Evolutionary conservation across 2,113 vertebrate genomes (phyloP), one percentile per base, ranked within the genome.

Genomic region (Macheiramphus alcinus): DNA sequence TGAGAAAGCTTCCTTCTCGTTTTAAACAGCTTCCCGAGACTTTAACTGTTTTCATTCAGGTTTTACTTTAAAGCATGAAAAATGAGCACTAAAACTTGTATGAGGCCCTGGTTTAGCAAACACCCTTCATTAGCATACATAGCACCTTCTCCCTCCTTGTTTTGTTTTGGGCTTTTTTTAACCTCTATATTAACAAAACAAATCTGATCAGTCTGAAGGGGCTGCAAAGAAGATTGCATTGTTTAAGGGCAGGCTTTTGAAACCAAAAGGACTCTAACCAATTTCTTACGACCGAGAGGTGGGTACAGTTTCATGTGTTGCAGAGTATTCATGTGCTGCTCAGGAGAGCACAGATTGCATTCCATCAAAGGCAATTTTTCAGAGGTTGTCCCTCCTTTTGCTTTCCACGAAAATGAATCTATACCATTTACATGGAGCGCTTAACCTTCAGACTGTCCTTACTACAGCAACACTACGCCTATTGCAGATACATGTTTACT

Each of bases 371-470:
- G 97, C 91, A 98, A 94, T 97, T 94, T 97, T 96, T 97, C 87
- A 94, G 94, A 94, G 82, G 92, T 81, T 97, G 93, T 91, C 96
- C 78, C 70, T 95, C 96, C 94, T 97, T 97, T 97, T 93, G 86
- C 92, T 97, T 98, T 97, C 94, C 95, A 94, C 82, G 43, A 96
- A 97, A 98, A 97, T 90, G 84, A 95, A 82, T 88, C 76, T 93
- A 72, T 88, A 94, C 85, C 93, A 94, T 97, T 97, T 97, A 91
- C 93, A 83, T 62, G 81, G 94, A 94, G 95, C 43, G 96, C 97
- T 98, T 98, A 95, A 98, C 98, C 98, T 98, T 98, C 98, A 98
- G 58, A 74, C 71, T 96, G 98, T 98, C 98, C 98, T 98, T 98
- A 96, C 94, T 96, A 93, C 90, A 94, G 96, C 75, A 96, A 96